phyloP scores from a whole-genome alignment of 2,888 invertebrate species.

The Apamea crenata region DNA sequence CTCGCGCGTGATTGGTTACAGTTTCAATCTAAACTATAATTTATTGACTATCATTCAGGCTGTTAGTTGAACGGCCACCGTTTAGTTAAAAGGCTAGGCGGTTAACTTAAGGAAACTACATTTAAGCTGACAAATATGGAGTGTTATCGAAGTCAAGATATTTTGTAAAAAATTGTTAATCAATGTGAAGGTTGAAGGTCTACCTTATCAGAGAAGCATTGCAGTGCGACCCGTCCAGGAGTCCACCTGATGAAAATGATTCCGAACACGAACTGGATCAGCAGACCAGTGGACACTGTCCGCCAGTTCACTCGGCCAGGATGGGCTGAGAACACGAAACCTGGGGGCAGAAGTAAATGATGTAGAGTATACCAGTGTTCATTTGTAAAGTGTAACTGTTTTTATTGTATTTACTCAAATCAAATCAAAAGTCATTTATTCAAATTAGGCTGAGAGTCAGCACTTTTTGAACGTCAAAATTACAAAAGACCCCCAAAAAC shows the following conservation, averaged over 20 bases:
- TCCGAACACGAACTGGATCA: conserved; percentile 96
- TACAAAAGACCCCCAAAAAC: too few relatives aligned
- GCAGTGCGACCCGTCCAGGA: conserved; percentile 93
- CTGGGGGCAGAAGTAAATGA: conserved; percentile 63
- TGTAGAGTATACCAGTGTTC: too few relatives aligned
- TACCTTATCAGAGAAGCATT: conserved; percentile 92
- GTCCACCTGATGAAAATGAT: conserved; percentile 96
- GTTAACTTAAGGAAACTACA: background rate
- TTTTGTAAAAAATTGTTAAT: background rate
- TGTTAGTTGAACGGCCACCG: too few relatives aligned
- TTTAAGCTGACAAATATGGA: background rate
- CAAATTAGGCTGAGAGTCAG: too few relatives aligned
- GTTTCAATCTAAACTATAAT: too few relatives aligned
- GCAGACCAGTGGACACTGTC: conserved; percentile 94
- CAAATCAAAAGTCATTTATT: too few relatives aligned
- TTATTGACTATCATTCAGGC: too few relatives aligned
- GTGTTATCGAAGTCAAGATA: background rate
- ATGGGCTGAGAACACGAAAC: conserved; percentile 84
- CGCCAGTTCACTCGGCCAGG: conserved; percentile 93
- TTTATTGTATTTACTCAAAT: too few relatives aligned
- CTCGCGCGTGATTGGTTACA: too few relatives aligned
- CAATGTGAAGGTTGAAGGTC: background rate
- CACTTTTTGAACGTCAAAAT: too few relatives aligned
- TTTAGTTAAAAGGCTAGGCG: too few relatives aligned
- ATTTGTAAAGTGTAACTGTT: too few relatives aligned